Conservation (phyloP, 2,888 invertebrate genomes). For the Graphium colonna region DNA sequence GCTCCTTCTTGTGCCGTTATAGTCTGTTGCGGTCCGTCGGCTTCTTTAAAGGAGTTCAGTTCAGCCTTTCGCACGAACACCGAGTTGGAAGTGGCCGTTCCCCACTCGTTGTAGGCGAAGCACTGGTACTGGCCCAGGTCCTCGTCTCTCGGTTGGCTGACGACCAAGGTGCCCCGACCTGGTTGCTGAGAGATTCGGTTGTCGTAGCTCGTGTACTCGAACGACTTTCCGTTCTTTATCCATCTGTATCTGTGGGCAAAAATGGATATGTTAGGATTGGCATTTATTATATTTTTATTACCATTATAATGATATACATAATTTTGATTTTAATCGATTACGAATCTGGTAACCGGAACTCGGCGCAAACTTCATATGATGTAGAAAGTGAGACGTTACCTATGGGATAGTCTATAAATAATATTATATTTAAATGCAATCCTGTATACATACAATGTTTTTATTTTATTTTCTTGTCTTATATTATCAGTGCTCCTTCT, state of each 20-base stretch:
- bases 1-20: conserved; percentile 89
- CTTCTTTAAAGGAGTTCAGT: conserved; percentile 89
- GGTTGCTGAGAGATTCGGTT: conserved; percentile 96
- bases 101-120: conserved; percentile 96
- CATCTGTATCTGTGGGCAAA: conserved; percentile 86
- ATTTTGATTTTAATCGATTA: too few species aligned
- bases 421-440: too few species aligned
- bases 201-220: conserved; percentile 96
- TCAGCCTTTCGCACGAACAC: conserved; percentile 97
- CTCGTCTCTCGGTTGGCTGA: conserved; percentile 92
- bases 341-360: too few species aligned
- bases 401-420: too few species aligned
- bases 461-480: too few species aligned
- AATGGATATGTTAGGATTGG: conserved; percentile 27
- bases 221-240: conserved; percentile 97
- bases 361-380: too few species aligned
- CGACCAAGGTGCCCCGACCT: conserved; percentile 95
- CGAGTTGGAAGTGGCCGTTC: conserved; percentile 95
- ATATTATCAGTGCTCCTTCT: too few species aligned
- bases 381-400: too few species aligned
- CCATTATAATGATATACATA: too few species aligned
- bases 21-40: conserved; percentile 57
- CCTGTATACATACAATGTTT: too few species aligned
- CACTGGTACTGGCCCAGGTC: conserved; percentile 98
- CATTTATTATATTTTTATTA: too few species aligned